Percentiles rank a stretch among this genome's conserved stretches.
phyloP scores from a whole-genome alignment of 2,113 vertebrate genomes.

The Otis tarda region DNA sequence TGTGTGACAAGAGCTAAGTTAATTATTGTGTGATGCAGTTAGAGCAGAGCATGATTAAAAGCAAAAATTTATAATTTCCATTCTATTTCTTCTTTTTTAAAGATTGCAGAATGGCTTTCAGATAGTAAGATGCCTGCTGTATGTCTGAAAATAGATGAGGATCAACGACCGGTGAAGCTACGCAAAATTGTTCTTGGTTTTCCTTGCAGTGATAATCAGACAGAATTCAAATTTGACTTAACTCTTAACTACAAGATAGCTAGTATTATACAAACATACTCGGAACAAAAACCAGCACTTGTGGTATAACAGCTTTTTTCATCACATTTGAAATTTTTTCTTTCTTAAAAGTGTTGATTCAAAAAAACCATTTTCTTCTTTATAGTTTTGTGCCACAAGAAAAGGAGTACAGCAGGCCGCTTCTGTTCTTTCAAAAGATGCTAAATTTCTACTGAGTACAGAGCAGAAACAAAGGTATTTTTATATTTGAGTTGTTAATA shows the following conservation, averaged over 20 bases:
- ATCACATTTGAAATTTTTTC: neutral
- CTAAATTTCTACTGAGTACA: conserved; percentile 86
- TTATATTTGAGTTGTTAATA: conserved; percentile 2
- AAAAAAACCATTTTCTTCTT: conserved; percentile 50
- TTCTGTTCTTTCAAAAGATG: conserved; percentile 89
- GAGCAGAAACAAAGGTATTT: conserved; percentile 92
- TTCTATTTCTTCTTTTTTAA: conserved; percentile 58
- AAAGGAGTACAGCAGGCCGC: conserved; percentile 96
- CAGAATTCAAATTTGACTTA: conserved; percentile 96
- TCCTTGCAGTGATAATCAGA: conserved; percentile 86
- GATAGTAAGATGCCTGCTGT: conserved; percentile 82
- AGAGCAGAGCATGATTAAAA: neutral
- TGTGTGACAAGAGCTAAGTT: neutral
- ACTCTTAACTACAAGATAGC: conserved; percentile 95
- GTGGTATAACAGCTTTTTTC: conserved; percentile 80
- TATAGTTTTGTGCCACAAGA: conserved; percentile 95
- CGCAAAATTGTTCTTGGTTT: conserved; percentile 94
- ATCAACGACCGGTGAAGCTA: conserved; percentile 92
- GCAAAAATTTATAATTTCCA: neutral
- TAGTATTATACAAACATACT: conserved; percentile 91
- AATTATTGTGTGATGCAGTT: neutral
- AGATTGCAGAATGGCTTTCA: conserved; percentile 97
- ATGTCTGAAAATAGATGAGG: conserved; percentile 92
- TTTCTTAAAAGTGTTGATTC: conserved; percentile 6
- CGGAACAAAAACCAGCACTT: conserved; percentile 91